Evolutionary conservation across 2,888 invertebrate species (phyloP).

Genomic region (Unio pictorum): DNA sequence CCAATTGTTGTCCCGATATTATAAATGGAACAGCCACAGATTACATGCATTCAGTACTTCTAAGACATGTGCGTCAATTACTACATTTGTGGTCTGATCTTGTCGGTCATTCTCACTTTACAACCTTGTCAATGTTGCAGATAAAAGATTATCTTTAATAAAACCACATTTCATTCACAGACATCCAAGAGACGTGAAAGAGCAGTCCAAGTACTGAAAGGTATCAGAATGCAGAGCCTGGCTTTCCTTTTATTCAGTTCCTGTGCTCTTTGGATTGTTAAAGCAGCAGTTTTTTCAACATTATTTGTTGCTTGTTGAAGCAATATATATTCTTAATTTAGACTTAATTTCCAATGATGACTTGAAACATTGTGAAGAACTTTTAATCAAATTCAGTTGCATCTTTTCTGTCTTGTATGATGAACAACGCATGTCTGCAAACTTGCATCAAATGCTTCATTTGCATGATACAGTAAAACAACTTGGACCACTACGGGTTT

Average conservation of each 20-base stretch:
- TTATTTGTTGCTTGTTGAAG: conserved; percentile 8
- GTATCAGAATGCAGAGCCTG: too few relatives aligned
- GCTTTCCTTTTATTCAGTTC: too few relatives aligned
- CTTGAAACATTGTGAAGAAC: background rate
- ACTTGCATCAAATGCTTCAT: background rate
- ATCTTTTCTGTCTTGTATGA: conserved; percentile 5
- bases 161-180: conserved; percentile 4
- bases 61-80: too few relatives aligned
- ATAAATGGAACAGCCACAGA: too few relatives aligned
- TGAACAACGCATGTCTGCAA: conserved; percentile 1
- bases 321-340: conserved; percentile 6
- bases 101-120: background rate
- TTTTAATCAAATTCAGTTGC: conserved; percentile 4
- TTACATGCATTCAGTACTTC: too few relatives aligned
- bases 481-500: conserved; percentile 8
- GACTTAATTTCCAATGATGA: conserved; percentile 4
- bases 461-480: background rate
- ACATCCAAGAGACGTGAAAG: too few relatives aligned
- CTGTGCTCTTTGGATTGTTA: conserved; percentile 1
- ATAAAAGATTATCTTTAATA: background rate
- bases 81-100: background rate
- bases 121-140: background rate
- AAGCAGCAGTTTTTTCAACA: conserved; percentile 2
- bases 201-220: too few relatives aligned
- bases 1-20: too few relatives aligned